Percentiles rank a stretch among this genome's conserved stretches.
These are phyloP conservation scores for Halichoeres trimaculatus DNA, from an alignment of 2,113 vertebrate species.

Conservation along the genomic window DNA sequence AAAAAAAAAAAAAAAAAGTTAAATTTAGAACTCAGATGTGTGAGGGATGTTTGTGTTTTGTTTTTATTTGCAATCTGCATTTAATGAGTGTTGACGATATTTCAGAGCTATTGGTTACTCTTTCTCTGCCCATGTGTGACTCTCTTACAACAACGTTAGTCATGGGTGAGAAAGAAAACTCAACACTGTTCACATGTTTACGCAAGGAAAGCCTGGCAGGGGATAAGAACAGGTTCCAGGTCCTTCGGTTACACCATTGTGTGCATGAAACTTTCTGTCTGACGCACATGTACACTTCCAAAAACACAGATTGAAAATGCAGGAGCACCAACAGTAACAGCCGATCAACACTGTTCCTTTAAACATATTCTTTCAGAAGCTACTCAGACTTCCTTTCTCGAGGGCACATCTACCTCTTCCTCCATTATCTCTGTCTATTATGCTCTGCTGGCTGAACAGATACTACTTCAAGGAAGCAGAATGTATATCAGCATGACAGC, in stretches of 20 bases:
- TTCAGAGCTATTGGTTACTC: neutral
- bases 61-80: constrained; percentile 9
- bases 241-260: neutral
- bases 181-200: constrained; percentile 63
- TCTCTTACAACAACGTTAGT: constrained; percentile 22
- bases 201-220: constrained; percentile 60
- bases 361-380: neutral
- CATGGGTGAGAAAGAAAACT: constrained; percentile 58
- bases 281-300: neutral
- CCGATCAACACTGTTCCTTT: neutral
- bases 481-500: constrained; percentile 31
- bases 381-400: constrained; percentile 30
- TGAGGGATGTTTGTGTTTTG: constrained; percentile 2
- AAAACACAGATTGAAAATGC: neutral
- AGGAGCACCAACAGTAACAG: neutral
- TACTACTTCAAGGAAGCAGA: constrained; percentile 28
- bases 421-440: constrained; percentile 45
- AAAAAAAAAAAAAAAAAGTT: too few species aligned
- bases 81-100: neutral
- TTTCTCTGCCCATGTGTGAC: neutral
- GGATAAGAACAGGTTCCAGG: constrained; percentile 69
- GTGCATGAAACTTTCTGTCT: constrained; percentile 13
- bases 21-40: neutral
- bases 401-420: constrained; percentile 50
- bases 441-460: constrained; percentile 36